Evolutionary conservation across 2,888 invertebrate species (phyloP).

Genomic region (Tanytarsus gracilentus): DNA sequence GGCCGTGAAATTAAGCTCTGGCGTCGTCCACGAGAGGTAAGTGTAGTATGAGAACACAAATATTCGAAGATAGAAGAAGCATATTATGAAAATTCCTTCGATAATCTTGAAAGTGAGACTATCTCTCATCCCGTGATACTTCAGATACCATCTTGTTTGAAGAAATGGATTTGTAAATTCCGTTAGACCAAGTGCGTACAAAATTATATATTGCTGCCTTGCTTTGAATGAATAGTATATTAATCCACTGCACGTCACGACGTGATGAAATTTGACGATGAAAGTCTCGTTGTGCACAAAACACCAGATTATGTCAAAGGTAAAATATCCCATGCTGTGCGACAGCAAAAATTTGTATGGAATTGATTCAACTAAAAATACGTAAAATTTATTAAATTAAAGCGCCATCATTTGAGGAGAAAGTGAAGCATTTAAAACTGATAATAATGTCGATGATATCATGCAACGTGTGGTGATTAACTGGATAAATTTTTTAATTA

Average conservation of each 20-base stretch:
- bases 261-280: slow-evolving; percentile 20
- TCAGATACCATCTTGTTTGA: slow-evolving; percentile 50
- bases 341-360: slow-evolving; percentile 4
- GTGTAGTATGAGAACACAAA: slow-evolving; percentile 1
- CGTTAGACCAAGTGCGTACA: slow-evolving; percentile 46
- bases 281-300: background rate
- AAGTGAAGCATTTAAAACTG: too few species aligned
- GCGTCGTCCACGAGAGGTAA: background rate
- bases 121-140: slow-evolving; percentile 29
- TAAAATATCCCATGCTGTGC: slow-evolving; percentile 23
- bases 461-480: too few species aligned
- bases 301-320: slow-evolving; percentile 16
- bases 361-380: background rate
- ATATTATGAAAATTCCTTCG: slow-evolving; percentile 40
- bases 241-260: slow-evolving; percentile 13
- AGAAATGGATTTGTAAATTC: slow-evolving; percentile 55
- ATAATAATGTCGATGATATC: too few species aligned
- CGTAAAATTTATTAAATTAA: too few species aligned
- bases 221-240: slow-evolving; percentile 22
- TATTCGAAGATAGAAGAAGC: background rate
- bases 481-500: too few species aligned
- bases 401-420: too few species aligned
- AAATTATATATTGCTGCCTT: slow-evolving; percentile 26
- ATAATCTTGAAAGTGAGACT: slow-evolving; percentile 49
- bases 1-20: background rate